These are phyloP conservation scores for Desmophyllum pertusum DNA, from an alignment of 92 coral and sea anemone genomes.

Conservation along the genomic window DNA sequence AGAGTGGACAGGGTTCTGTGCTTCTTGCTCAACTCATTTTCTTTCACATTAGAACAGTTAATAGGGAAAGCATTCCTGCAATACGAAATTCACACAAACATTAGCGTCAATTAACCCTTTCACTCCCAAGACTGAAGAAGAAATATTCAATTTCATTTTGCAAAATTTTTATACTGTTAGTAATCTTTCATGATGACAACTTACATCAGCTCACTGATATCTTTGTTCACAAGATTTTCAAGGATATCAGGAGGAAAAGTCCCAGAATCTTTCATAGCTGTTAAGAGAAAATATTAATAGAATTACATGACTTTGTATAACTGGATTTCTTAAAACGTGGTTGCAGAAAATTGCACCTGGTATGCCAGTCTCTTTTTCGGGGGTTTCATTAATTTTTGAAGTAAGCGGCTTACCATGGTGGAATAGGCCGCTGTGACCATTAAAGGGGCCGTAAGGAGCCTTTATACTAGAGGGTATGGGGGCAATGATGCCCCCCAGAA, in stretches of 20 bases:
- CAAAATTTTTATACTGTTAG: not conserved
- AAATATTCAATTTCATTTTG: no score
- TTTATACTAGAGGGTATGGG: no score
- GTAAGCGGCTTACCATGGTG: no score
- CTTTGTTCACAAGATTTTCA: conserved; percentile 67
- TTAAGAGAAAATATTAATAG: not conserved
- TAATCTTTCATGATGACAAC: not conserved
- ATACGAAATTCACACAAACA: not conserved
- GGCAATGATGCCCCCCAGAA: no score
- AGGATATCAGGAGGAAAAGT: conserved; percentile 66
- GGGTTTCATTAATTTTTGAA: no score
- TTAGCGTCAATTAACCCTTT: not conserved
- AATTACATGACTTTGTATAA: no score
- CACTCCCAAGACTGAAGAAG: no score
- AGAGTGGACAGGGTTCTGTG: conserved; percentile 71
- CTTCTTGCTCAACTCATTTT: conserved; percentile 39
- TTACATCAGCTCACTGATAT: conserved; percentile 75
- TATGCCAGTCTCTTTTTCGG: no score
- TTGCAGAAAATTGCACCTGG: no score
- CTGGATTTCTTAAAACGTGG: no score
- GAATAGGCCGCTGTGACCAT: no score
- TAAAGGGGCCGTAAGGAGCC: no score
- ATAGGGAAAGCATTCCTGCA: conserved; percentile 24
- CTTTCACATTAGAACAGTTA: conserved; percentile 34
- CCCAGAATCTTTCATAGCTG: conserved; percentile 72